Conservation (phyloP, 2,797 vertebrate genomes). For the Gephyroberyx darwinii region DNA sequence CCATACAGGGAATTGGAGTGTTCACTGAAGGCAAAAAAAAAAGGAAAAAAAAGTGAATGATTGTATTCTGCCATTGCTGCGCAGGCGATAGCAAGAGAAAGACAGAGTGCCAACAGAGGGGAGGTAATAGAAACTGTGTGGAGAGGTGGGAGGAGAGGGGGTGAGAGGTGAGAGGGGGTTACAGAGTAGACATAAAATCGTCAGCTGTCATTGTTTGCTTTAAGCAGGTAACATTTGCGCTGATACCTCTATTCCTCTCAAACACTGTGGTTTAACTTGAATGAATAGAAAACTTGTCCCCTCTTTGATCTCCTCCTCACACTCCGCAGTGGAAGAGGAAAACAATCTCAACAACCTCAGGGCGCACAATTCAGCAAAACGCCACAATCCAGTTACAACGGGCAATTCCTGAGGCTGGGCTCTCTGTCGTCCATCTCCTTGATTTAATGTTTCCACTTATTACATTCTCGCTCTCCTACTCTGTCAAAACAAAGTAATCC, state of each 20-base stretch:
- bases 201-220: slow-evolving; percentile 49
- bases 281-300: slow-evolving; percentile 29
- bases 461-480: slow-evolving; percentile 42
- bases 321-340: slow-evolving; percentile 10
- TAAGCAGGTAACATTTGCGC: slow-evolving; percentile 19
- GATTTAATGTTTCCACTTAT: slow-evolving; percentile 52
- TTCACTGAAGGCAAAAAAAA: slow-evolving; percentile 46
- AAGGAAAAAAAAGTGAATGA: slow-evolving; percentile 33
- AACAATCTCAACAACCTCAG: slow-evolving; percentile 34
- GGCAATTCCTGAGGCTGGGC: slow-evolving; percentile 16
- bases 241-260: slow-evolving; percentile 14
- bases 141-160: slow-evolving; percentile 18
- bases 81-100: slow-evolving; percentile 33
- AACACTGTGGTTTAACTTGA: slow-evolving; percentile 35
- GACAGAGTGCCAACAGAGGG: slow-evolving; percentile 36
- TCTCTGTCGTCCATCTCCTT: slow-evolving; percentile 36
- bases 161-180: slow-evolving; percentile 32
- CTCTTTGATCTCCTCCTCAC: slow-evolving; percentile 41
- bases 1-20: slow-evolving; percentile 58
- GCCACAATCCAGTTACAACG: slow-evolving; percentile 14
- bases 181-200: slow-evolving; percentile 39
- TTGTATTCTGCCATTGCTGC: slow-evolving; percentile 50
- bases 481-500: slow-evolving; percentile 69
- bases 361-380: slow-evolving; percentile 27
- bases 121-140: slow-evolving; percentile 47